Base-by-base conservation (phyloP, 1,140 invertebrate species). In the Aphelinus certus region DNA sequence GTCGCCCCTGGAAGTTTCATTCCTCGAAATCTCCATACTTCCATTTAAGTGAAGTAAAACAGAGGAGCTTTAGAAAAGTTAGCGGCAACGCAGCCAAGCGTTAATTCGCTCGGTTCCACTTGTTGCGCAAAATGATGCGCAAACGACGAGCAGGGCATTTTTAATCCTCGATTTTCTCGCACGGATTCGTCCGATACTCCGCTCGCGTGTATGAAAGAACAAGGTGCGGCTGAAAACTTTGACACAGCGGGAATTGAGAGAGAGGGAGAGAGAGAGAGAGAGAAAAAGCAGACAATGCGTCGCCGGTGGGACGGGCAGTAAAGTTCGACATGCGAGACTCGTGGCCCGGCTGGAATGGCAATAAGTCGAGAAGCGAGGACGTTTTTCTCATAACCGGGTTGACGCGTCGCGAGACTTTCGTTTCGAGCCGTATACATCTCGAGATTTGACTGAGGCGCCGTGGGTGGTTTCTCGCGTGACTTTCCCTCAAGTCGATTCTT, bases 381-480 rank as follows among this genome's bases (percentile, higher is more conserved):
- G 61, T 26, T 60, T 70, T 70, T 70, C 71, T 65, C 63, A 73
- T 73, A 73, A 73, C 63, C 47, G 43, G 6, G 46, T 2, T 47
- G 60, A n/a, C 45, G 42, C 26, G 26, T 26, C 26, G 26, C 26
- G 26, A 26, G 26, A 71, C 56, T 72, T 75, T 79, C 69, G 70
- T 60, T 58, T 43, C 43, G 7, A 49, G 64, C 49, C 9, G 68
- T 76, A 66, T 71, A 73, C 77, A 76, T 63, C 53, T 58, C 43
- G 4, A 55, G 7, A 73, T 73, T 78, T 58, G 58, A 26, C 26
- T 26, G 26, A 26, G 26, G 26, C 26, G 26, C 26, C 26, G 26
- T 26, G 26, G 26, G 26, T 26, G 26, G 26, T 26, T 26, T 26
- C 26, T 26, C 26, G 26, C 26, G 26, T 26, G 26, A 26, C 0